These are phyloP conservation scores for Myrmecobius fasciatus DNA, from an alignment of 2,113 vertebrate genomes.

Conservation along the genomic window DNA sequence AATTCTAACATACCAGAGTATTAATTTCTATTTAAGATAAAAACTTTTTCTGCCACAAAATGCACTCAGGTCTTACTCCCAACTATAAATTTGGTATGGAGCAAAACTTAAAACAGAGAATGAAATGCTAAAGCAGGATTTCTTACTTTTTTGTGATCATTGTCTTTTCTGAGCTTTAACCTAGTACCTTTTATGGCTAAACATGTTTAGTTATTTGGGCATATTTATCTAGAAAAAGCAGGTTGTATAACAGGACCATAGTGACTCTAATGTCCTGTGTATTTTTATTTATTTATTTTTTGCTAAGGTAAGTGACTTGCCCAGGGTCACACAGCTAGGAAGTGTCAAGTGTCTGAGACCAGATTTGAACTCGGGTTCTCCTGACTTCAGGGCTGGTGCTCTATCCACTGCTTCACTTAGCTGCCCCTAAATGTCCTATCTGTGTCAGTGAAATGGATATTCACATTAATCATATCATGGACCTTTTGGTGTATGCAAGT, in stretches of 20 bases:
- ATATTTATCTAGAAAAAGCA: neutral
- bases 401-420: too few species aligned
- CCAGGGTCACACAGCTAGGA: too few species aligned
- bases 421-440: too few species aligned
- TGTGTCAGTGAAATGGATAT: neutral
- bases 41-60: neutral
- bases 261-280: neutral
- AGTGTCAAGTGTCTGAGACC: too few species aligned
- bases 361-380: too few species aligned
- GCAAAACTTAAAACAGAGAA: neutral
- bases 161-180: neutral
- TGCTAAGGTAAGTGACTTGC: too few species aligned
- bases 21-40: neutral
- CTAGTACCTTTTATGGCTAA: neutral
- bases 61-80: neutral
- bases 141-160: neutral
- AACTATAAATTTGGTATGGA: neutral
- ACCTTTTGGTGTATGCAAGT: neutral
- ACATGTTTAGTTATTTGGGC: neutral
- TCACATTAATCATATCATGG: neutral
- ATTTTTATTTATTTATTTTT: too few species aligned
- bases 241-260: neutral
- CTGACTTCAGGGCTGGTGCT: too few species aligned
- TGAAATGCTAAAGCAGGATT: neutral
- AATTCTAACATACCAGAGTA: neutral